Base-by-base conservation (phyloP, 92 coral and sea anemone genomes). In the Porites evermanni region DNA sequence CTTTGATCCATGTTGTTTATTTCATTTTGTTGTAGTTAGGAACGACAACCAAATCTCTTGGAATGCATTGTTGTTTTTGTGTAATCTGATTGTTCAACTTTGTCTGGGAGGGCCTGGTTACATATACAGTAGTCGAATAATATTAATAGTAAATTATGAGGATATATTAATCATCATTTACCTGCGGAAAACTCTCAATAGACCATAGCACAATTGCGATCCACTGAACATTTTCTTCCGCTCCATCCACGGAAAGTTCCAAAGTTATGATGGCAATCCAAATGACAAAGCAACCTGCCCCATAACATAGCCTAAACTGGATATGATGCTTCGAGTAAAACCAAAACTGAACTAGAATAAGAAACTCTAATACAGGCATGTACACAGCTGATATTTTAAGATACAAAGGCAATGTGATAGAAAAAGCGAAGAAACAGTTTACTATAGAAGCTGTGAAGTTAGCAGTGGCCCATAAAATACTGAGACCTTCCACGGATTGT, bases 391-490 rank as follows among this genome's bases (percentile, higher is more conserved):
- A 77, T 54, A 87, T 72, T 38, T 63, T 79, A 26, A 75, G 52
- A 56, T 71, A 82, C 8, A 87, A 63, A 20, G 93, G 91, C 59
- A 82, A 53, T 2, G 44, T 32, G 67, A 26, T 44, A 18, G 73
- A 82, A 61, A 91, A 87, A 6, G 44, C 81, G 82, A 81, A 91
- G 86, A 91, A 91, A 7, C 59, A 64, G 82, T 91, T 91, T 64
- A 87, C 91, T n/a, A 91, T 76, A 24, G 93, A 91, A 2, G 91
- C 91, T 17, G 93, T 91, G 19, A 91, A 91, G 88, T 64, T 63
- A 12, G 93, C 93, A 11, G 91, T 81, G 2, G 91, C 91, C 93
- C 91, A 91, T n/a, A 91, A 59, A 66, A 91, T 79, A 86, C 93
- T 91, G 6, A 91, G 88, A 0, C 88, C 93, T 52, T 78, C 91